These are phyloP conservation scores for Rhizomys pruinosus DNA, from an alignment of 2,113 vertebrate species.

Conservation along the genomic window DNA sequence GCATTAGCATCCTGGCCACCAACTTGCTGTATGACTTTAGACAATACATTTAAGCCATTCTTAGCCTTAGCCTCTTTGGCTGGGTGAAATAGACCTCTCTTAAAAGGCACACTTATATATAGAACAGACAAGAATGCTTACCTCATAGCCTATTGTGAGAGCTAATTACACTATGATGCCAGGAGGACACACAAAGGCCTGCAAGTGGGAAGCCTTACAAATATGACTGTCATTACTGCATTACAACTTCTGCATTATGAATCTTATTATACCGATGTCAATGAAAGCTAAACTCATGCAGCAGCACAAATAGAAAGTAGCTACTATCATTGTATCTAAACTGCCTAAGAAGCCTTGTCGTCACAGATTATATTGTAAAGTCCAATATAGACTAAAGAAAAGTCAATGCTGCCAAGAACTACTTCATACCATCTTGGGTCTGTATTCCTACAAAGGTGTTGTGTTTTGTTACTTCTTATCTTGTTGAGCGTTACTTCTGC, in stretches of 20 bases:
- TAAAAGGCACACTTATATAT: background rate
- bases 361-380: background rate
- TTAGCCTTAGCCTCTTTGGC: background rate
- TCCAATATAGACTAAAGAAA: background rate
- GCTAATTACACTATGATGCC: background rate
- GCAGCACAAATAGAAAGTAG: background rate
- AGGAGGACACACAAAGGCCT: background rate
- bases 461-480: background rate
- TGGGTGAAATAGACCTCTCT: background rate
- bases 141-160: background rate
- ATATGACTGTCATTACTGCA: too few relatives aligned
- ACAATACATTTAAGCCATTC: background rate
- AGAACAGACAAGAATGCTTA: background rate
- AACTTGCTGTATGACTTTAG: background rate
- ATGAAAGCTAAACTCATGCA: background rate
- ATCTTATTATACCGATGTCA: fast-evolving
- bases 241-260: background rate
- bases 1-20: background rate
- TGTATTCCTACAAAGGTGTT: background rate
- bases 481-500: background rate
- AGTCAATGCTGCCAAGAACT: background rate
- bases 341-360: background rate
- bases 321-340: background rate
- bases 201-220: background rate
- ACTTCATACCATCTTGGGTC: background rate